Evolutionary conservation across 2,888 invertebrate species (phyloP).

Genomic region (Syritta pipiens): DNA sequence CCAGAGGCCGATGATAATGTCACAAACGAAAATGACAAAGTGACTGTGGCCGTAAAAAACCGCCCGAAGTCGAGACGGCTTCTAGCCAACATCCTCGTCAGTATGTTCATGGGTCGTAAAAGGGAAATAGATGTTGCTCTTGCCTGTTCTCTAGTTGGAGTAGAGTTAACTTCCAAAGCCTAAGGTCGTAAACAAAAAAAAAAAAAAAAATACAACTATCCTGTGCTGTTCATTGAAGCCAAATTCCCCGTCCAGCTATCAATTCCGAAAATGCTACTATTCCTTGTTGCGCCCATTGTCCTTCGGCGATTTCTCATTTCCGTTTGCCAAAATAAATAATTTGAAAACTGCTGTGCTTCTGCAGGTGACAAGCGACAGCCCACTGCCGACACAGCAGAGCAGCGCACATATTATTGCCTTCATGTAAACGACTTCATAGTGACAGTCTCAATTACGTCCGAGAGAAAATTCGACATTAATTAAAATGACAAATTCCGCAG

Average conservation of each 20-base stretch:
- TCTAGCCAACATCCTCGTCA: slow-evolving; percentile 18
- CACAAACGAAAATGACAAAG: slow-evolving; percentile 52
- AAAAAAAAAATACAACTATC: no score
- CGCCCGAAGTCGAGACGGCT: background rate
- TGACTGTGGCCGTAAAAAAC: slow-evolving; percentile 32
- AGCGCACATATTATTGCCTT: slow-evolving; percentile 59
- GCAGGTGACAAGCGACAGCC: slow-evolving; percentile 31
- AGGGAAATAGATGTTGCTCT: slow-evolving; percentile 1
- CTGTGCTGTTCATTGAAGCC: no score
- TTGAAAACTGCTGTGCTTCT: slow-evolving; percentile 42
- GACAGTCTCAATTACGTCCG: slow-evolving; percentile 66
- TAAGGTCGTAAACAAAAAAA: no score
- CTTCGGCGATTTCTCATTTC: slow-evolving; percentile 49
- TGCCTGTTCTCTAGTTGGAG: slow-evolving; percentile 2
- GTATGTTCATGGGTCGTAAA: slow-evolving; percentile 25
- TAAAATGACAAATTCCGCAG: slow-evolving; percentile 67
- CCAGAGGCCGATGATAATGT: slow-evolving; percentile 51
- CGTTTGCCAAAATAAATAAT: slow-evolving; percentile 60
- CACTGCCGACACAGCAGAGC: background rate
- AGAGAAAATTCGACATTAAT: slow-evolving; percentile 67
- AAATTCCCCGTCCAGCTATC: background rate
- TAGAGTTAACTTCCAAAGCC: slow-evolving; percentile 12
- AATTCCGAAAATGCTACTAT: slow-evolving; percentile 26
- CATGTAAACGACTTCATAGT: slow-evolving; percentile 66
- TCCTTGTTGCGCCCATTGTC: slow-evolving; percentile 32